Evolutionary conservation across 2,888 invertebrate genomes (phyloP).

Genomic region (Eremobia ochroleuca): DNA sequence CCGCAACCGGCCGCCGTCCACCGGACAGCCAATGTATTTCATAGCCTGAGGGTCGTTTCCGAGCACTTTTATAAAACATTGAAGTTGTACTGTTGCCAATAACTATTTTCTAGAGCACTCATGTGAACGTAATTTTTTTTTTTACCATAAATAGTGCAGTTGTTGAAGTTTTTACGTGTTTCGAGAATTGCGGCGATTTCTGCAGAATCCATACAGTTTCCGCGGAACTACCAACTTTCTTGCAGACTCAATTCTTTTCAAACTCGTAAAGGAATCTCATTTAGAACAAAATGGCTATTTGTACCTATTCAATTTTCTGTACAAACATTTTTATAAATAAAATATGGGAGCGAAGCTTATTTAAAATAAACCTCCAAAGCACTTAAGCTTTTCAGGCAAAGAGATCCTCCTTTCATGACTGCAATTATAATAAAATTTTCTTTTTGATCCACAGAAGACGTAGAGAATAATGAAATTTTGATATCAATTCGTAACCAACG

Average conservation of each 20-base stretch:
- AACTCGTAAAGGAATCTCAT: conserved; percentile 48
- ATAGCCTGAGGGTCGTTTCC: conserved; percentile 71
- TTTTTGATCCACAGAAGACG: conserved; percentile 55
- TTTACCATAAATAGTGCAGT: conserved; percentile 55
- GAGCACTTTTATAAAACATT: conserved; percentile 78
- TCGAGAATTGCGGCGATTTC: conserved; percentile 26
- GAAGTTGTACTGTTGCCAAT: conserved; percentile 69
- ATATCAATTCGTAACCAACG: conserved; percentile 62
- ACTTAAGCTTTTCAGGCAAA: conserved; percentile 46
- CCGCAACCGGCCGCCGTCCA: conserved; percentile 72
- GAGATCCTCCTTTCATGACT: conserved; percentile 29
- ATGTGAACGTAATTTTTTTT: conserved; percentile 67
- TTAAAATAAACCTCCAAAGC: conserved; percentile 38
- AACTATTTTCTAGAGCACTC: conserved; percentile 55
- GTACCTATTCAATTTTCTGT: conserved; percentile 26
- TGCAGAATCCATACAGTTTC: conserved; percentile 24
- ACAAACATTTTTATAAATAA: conserved; percentile 37
- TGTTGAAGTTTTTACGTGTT: conserved; percentile 35
- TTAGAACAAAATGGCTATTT: conserved; percentile 35
- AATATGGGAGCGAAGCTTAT: conserved; percentile 45
- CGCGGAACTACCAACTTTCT: conserved; percentile 29
- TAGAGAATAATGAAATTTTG: conserved; percentile 62
- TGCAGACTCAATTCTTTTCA: conserved; percentile 37
- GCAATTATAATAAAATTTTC: conserved; percentile 52
- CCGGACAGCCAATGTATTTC: conserved; percentile 74